Evolutionary conservation across 2,888 invertebrate species (phyloP), one percentile per base, ranked within the genome.

Genomic region (Hecatera dysodea): DNA sequence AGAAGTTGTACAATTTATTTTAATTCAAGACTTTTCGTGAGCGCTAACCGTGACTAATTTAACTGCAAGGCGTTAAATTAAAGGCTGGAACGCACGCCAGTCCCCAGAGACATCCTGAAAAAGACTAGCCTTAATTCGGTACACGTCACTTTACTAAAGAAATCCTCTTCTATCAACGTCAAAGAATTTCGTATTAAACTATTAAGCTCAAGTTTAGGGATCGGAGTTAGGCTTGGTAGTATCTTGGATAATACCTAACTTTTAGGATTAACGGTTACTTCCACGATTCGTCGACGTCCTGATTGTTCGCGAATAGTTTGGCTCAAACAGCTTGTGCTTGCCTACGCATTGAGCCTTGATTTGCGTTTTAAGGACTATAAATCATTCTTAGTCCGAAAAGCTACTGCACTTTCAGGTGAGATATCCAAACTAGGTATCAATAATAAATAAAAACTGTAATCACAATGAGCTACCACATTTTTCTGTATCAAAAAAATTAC

Each of bases 41-140:
- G 57, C 42, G 27, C 46, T 36, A 44, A 39, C 52, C 59, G n/a
- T 75, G 48, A 39, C 52, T 63, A 78, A 78, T 64, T 73, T 36
- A 52, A 65, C 36, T 24, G 53, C 27, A 42, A 27, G n/a, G 11
- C 39, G 19, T 17, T 12, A 8, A 29, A 73, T 73, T 74, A 64
- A 63, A 78, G 44, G 22, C 24, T 42, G 7, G 39, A 42, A 22
- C 52, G 12, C 36, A 44, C 15, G 36, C 0, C 33, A 19, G 17
- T 71, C 72, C 36, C 55, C 7, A 6, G 33, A 52, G 53, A 39
- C 8, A 29, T 0, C 48, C 42, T 24, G n/a, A 19, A 27, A 62
- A 33, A 22, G 24, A 12, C 15, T 11, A 22, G n/a, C 15, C 53
- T 44, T 39, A 33, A 60, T 63, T 52, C 39, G 11, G 29, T 33